Evolutionary conservation across 2,797 vertebrate genomes (phyloP).

Genomic region (Micropoecilia bifurca): DNA sequence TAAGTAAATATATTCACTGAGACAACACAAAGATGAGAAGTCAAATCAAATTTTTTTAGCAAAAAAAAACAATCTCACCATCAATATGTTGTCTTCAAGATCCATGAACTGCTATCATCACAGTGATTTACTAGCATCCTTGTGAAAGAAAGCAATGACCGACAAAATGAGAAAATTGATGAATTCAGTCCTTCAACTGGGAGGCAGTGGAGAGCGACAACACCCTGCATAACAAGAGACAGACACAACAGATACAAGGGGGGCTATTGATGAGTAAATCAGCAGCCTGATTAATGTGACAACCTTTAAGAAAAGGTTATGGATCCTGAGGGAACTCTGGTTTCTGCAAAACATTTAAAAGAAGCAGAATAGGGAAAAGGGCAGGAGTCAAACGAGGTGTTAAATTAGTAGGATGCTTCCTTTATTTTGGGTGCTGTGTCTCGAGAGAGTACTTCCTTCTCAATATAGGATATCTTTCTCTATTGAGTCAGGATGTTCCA

Average conservation of each 20-base stretch:
- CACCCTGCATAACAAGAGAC: slow-evolving; percentile 42
- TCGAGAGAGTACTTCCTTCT: slow-evolving; percentile 10
- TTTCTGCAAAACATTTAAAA: slow-evolving; percentile 67
- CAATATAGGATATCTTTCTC: background rate
- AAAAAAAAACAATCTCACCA: slow-evolving; percentile 29
- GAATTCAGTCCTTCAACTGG: slow-evolving; percentile 35
- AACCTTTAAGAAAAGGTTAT: slow-evolving; percentile 83
- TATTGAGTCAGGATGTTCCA: slow-evolving; percentile 4
- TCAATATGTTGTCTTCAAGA: slow-evolving; percentile 29
- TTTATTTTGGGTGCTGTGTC: slow-evolving; percentile 20
- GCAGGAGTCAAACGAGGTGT: slow-evolving; percentile 71
- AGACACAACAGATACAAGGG: slow-evolving; percentile 54
- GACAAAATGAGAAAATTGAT: background rate
- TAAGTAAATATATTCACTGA: slow-evolving; percentile 34
- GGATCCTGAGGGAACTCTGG: slow-evolving; percentile 70
- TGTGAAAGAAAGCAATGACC: slow-evolving; percentile 30
- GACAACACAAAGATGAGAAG: slow-evolving; percentile 19
- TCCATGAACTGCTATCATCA: slow-evolving; percentile 45
- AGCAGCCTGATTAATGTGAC: slow-evolving; percentile 79
- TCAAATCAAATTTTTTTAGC: slow-evolving; percentile 40
- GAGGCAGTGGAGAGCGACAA: slow-evolving; percentile 35
- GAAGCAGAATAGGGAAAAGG: slow-evolving; percentile 62
- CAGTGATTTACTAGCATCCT: slow-evolving; percentile 35
- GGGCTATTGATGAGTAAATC: slow-evolving; percentile 67
- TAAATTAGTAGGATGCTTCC: slow-evolving; percentile 49